Evolutionary conservation across 2,113 vertebrate species (phyloP).

Genomic region (Phylloscopus whistleri): DNA sequence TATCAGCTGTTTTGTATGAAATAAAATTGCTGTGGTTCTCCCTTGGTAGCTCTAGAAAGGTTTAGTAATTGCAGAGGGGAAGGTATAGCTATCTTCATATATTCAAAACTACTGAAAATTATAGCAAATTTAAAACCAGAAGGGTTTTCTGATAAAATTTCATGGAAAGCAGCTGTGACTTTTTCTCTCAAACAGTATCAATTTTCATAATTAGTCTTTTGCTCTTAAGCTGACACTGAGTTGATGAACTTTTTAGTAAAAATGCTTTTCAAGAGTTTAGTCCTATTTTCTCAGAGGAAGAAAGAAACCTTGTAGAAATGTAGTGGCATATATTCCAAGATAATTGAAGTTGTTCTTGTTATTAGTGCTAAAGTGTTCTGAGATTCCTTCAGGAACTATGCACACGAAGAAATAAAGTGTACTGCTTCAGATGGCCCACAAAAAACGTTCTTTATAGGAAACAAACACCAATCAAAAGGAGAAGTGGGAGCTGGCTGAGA

Average conservation of each 20-base stretch:
- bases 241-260: not conserved
- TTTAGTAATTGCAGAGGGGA: not conserved
- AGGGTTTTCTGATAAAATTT: not conserved
- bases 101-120: not conserved
- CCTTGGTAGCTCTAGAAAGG: not conserved
- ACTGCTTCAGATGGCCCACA: not conserved
- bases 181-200: not conserved
- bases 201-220: not conserved
- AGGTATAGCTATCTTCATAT: not conserved
- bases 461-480: not conserved
- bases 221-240: not conserved
- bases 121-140: not conserved
- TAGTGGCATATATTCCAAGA: not conserved
- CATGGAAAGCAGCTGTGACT: not conserved
- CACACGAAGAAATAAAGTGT: not conserved
- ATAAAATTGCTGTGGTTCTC: not conserved
- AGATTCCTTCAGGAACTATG: not conserved
- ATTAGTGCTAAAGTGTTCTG: not conserved
- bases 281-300: not conserved
- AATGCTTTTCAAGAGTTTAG: not conserved
- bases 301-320: not conserved
- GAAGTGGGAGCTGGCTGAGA: not conserved
- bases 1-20: not conserved
- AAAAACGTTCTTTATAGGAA: not conserved
- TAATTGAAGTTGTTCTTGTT: not conserved